Evolutionary conservation across 2,113 vertebrate species (phyloP).

Genomic region (Centropristis striata): DNA sequence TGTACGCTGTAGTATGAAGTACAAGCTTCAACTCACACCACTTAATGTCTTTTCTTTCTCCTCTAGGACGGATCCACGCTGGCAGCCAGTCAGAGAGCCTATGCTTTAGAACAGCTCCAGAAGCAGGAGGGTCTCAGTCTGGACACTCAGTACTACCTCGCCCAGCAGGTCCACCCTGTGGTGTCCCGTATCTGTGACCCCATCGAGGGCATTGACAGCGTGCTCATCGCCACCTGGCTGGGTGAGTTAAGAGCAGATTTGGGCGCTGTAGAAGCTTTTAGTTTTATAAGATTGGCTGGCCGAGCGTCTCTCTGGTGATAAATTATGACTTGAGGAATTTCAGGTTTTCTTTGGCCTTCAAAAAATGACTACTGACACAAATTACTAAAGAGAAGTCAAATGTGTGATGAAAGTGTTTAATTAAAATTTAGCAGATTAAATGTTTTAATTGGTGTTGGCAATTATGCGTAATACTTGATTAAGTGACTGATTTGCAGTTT

Average conservation of each 20-base stretch:
- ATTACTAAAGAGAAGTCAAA: not conserved
- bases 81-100: slow-evolving; percentile 92
- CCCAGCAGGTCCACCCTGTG: slow-evolving; percentile 97
- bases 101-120: slow-evolving; percentile 95
- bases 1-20: not conserved
- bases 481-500: slow-evolving; percentile 8
- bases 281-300: not conserved
- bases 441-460: not conserved
- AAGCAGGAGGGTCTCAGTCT: slow-evolving; percentile 91
- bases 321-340: slow-evolving; percentile 10
- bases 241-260: slow-evolving; percentile 66
- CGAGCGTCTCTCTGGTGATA: not conserved
- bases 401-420: not conserved
- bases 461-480: not conserved
- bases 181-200: slow-evolving; percentile 97
- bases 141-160: slow-evolving; percentile 97
- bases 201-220: slow-evolving; percentile 94
- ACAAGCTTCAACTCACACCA: not conserved
- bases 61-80: slow-evolving; percentile 95
- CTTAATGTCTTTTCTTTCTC: not conserved
- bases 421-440: not conserved
- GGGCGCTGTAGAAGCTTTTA: not conserved
- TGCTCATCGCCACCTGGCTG: slow-evolving; percentile 94
- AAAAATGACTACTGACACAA: slow-evolving; percentile 3
- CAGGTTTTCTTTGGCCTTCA: not conserved